Evolutionary conservation across 2,797 vertebrate species (phyloP), one percentile per base, ranked within the genome.

Genomic region (Nasua narica): DNA sequence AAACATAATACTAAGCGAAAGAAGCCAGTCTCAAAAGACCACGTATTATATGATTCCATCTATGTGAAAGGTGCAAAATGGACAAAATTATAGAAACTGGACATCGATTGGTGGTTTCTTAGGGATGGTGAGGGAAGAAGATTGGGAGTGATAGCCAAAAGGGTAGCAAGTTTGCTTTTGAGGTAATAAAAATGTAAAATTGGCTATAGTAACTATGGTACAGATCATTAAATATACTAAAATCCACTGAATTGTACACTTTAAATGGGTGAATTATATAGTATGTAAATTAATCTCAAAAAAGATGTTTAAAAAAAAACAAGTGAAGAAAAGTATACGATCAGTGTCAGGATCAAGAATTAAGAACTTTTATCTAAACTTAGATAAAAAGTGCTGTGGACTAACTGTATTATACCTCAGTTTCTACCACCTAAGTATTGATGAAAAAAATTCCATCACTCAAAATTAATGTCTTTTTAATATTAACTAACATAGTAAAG

Each of bases 381-480:
- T 52, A 69, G 29, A 70, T 91, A 48, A 93, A 94, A 87, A 46
- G 16, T 77, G 8, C 29, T 90, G 5, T 88, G 60, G 32, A 82
- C 78, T 88, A 91, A 69, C 18, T 90, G 60, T 48, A 78, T 54
- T 5, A 58, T 92, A 12, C 32, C 35, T 50, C 67, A 86, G 32
- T 89, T 95, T 91, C 65, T 96, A 89, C 14, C 29, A 87, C 76
- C 81, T 77, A 95, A 87, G n/a, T 85, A 85, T 81, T 94, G 91
- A 94, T 83, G 23, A 95, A 93, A 93, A 77, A 97, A 97, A 95
- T 48, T 94, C 16, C 85, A 90, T 74, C 52, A 82, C 60, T 90
- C 52, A 85, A 93, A 96, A 67, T 56, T 72, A 32, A 10, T 79
- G 43, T 89, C 56, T 9, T 93, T 86, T 93, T 46, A 87, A 65